phyloP scores from a whole-genome alignment of 2,797 vertebrate genomes.

The Miichthys miiuy region DNA sequence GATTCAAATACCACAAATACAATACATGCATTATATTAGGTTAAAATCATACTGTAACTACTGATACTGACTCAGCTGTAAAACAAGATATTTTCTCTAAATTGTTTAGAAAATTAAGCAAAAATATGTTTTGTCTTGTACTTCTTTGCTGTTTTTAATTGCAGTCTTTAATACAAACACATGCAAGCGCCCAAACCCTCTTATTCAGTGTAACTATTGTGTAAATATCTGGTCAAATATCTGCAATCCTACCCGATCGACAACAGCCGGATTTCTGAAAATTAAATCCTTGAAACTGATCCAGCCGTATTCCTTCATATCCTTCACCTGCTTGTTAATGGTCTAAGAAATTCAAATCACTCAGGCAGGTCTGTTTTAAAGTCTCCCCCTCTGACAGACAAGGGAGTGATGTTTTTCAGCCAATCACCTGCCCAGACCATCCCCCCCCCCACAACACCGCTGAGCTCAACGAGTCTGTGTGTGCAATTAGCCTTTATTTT shows the following conservation, averaged over 20 bases:
- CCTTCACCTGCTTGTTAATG: conserved; percentile 11
- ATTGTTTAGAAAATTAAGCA: not conserved
- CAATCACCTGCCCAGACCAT: conserved; percentile 56
- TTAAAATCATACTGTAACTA: not conserved
- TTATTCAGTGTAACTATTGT: not conserved
- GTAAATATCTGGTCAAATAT: not conserved
- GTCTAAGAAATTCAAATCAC: conserved; percentile 19
- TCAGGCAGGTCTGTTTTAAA: conserved; percentile 60
- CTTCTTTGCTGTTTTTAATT: not conserved
- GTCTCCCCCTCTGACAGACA: conserved; percentile 23
- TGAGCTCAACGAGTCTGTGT: conserved; percentile 2
- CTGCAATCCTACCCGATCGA: conserved; percentile 57
- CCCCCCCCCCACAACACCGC: conserved; percentile 6
- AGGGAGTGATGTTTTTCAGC: conserved; percentile 43
- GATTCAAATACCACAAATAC: too few relatives aligned
- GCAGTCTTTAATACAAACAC: too few relatives aligned
- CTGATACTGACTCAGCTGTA: not conserved
- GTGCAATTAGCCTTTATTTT: not conserved
- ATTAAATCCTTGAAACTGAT: conserved; percentile 66
- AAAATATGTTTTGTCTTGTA: not conserved
- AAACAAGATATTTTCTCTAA: too few relatives aligned
- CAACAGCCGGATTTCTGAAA: conserved; percentile 63
- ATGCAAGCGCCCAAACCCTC: not conserved
- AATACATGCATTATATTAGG: too few relatives aligned
- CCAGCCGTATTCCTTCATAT: conserved; percentile 71